A percentile compares a stretch with the other conserved stretches of the same genome.
Evolutionary conservation across 2,888 invertebrate species (phyloP).

Genomic region (Hofmannophila pseudospretella): DNA sequence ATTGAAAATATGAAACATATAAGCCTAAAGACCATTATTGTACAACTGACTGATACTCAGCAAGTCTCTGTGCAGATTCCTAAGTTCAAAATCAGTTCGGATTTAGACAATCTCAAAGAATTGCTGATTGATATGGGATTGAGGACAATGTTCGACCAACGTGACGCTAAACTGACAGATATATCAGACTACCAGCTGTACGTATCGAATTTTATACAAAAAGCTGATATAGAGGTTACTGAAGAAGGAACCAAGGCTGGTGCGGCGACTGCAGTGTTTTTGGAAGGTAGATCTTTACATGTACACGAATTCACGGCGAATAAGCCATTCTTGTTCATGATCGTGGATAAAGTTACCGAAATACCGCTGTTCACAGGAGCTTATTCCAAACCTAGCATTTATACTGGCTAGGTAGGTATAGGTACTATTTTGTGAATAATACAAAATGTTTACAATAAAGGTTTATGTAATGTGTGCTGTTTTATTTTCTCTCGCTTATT

Average conservation of each 20-base stretch:
- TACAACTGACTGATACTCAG: constrained; percentile 47
- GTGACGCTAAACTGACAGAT: constrained; percentile 36
- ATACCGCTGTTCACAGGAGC: constrained; percentile 56
- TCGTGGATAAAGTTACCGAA: constrained; percentile 43
- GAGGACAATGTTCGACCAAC: constrained; percentile 41
- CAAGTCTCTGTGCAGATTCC: constrained; percentile 77
- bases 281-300: constrained; percentile 24
- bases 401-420: too few species aligned
- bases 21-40: constrained; percentile 64
- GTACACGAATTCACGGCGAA: constrained; percentile 40
- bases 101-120: constrained; percentile 62
- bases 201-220: constrained; percentile 56
- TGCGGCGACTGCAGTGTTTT: constrained; percentile 31
- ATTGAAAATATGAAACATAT: constrained; percentile 63
- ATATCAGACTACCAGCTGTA: constrained; percentile 39
- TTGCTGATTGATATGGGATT: constrained; percentile 58
- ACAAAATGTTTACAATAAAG: too few species aligned
- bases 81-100: constrained; percentile 75
- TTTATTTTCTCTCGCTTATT: too few species aligned
- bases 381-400: constrained; percentile 54
- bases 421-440: too few species aligned
- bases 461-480: too few species aligned
- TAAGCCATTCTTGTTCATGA: constrained; percentile 61
- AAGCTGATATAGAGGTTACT: constrained; percentile 56
- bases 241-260: constrained; percentile 54